These are phyloP conservation scores for Platanista minor DNA, from an alignment of 2,113 vertebrate genomes.

Conservation along the genomic window DNA sequence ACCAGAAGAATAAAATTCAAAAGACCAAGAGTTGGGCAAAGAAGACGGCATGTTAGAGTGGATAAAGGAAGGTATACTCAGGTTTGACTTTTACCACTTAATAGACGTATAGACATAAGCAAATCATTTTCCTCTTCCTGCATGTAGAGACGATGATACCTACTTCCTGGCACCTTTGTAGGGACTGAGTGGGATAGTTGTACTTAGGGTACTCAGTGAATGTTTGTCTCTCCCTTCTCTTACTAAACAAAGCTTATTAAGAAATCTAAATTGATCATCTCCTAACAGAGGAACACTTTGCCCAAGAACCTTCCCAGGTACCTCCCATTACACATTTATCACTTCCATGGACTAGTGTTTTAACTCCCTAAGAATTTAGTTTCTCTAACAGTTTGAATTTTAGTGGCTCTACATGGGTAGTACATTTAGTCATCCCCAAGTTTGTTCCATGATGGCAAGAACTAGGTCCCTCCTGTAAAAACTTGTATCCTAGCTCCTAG, in stretches of 20 bases:
- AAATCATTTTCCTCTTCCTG: background rate
- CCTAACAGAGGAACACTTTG: background rate
- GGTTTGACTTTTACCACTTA: background rate
- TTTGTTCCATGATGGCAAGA: background rate
- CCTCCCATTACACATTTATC: background rate
- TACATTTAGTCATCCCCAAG: background rate
- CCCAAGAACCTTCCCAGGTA: background rate
- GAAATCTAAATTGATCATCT: background rate
- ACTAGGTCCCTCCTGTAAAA: background rate
- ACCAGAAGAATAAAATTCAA: background rate
- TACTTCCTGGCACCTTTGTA: background rate
- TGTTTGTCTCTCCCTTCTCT: background rate
- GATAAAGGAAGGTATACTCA: background rate
- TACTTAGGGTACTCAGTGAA: background rate
- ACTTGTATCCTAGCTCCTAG: background rate
- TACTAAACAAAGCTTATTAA: conserved; percentile 1
- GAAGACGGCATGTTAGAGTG: background rate
- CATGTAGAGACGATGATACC: background rate
- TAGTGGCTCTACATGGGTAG: background rate
- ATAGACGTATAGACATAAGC: background rate
- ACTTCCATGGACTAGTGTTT: background rate
- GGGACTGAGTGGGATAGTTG: background rate
- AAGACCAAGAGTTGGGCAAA: background rate
- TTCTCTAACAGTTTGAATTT: background rate
- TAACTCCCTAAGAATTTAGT: background rate